Percentiles rank a stretch among this genome's conserved stretches.
Conservation (phyloP, 2,797 vertebrate genomes). For the Protonibea diacanthus region DNA sequence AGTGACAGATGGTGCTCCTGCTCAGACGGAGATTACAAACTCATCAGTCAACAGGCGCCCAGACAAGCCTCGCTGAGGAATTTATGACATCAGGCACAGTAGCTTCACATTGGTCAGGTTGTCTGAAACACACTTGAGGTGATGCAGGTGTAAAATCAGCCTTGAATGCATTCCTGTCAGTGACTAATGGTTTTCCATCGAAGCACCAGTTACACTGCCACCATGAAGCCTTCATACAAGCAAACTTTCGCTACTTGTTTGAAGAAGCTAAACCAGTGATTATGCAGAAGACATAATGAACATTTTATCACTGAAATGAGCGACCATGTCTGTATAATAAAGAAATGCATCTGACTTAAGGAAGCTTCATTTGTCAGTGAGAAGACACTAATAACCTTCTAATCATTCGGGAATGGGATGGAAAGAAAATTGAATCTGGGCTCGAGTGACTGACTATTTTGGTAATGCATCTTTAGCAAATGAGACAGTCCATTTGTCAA, state of each 20-base stretch:
- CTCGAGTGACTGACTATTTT: conserved; percentile 46
- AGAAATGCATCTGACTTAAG: conserved; percentile 37
- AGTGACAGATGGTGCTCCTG: conserved; percentile 67
- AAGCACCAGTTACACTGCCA: background rate
- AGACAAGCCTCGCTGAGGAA: conserved; percentile 62
- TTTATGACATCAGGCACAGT: conserved; percentile 62
- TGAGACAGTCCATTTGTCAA: conserved; percentile 54
- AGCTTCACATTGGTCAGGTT: conserved; percentile 12
- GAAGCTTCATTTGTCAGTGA: conserved; percentile 59
- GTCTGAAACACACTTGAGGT: conserved; percentile 12
- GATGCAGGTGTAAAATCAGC: conserved; percentile 60
- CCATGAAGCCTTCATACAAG: background rate
- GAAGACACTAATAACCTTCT: conserved; percentile 53
- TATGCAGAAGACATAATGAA: conserved; percentile 8
- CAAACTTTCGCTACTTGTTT: conserved; percentile 14
- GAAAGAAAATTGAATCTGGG: conserved; percentile 50
- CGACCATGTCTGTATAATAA: conserved; percentile 24
- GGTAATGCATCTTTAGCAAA: conserved; percentile 44
- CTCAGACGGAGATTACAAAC: conserved; percentile 60
- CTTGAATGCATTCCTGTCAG: conserved; percentile 34
- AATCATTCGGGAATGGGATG: conserved; percentile 55
- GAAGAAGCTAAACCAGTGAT: conserved; percentile 7
- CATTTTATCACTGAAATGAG: conserved; percentile 35
- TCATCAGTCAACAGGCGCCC: conserved; percentile 55
- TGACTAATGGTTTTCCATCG: conserved; percentile 67